These are phyloP conservation scores for Linepithema humile DNA, from an alignment of 1,140 invertebrate species.

Conservation along the genomic window DNA sequence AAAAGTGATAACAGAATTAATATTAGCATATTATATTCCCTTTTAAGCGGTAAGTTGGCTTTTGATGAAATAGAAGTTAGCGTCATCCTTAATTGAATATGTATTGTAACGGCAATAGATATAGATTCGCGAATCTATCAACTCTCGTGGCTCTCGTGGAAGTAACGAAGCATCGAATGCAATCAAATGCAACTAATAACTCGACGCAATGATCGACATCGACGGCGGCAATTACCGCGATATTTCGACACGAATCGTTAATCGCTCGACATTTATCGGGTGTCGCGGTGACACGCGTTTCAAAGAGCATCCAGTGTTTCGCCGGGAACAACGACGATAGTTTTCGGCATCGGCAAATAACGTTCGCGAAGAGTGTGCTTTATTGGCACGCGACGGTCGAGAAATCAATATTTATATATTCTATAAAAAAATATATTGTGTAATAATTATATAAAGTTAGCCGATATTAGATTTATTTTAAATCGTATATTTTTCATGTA, in stretches of 20 bases:
- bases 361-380: not conserved
- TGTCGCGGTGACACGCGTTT: conserved; percentile 41
- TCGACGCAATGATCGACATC: conserved; percentile 41
- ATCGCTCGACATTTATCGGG: conserved; percentile 50
- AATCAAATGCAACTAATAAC: conserved; percentile 48
- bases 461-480: not conserved
- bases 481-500: not conserved
- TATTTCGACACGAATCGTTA: conserved; percentile 51
- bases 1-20: not conserved
- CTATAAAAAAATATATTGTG: not conserved
- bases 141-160: not conserved
- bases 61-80: not conserved
- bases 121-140: not conserved
- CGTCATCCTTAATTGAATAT: not conserved
- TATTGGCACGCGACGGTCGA: not conserved
- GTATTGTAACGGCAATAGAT: not conserved
- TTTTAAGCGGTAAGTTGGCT: not conserved
- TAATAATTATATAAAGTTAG: not conserved
- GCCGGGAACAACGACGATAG: not conserved
- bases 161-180: conserved; percentile 31
- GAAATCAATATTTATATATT: not conserved
- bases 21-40: not conserved
- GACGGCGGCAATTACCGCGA: conserved; percentile 36
- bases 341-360: not conserved
- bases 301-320: conserved; percentile 28